Conservation (phyloP, 2,888 invertebrate species). For the Lycaena phlaeas region DNA sequence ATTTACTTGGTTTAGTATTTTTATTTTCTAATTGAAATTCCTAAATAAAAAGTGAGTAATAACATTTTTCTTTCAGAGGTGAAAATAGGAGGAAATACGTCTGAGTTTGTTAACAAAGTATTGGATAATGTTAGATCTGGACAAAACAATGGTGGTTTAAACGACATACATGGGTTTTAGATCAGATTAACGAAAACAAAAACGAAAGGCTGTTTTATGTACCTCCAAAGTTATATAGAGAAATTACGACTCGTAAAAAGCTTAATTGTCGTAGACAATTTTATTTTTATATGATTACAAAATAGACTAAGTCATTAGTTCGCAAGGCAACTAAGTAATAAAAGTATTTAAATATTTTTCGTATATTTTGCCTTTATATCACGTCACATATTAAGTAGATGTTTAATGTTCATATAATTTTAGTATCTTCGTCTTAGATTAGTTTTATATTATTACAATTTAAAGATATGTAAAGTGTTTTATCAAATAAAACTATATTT, state of each 20-base stretch:
- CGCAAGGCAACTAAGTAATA: slow-evolving; percentile 49
- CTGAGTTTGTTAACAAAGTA: slow-evolving; percentile 94
- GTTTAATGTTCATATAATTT: not conserved
- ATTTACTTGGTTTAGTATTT: too few relatives aligned
- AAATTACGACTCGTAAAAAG: slow-evolving; percentile 47
- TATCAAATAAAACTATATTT: too few relatives aligned
- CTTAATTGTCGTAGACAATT: slow-evolving; percentile 61
- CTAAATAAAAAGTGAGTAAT: slow-evolving; percentile 8
- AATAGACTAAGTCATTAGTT: slow-evolving; percentile 51
- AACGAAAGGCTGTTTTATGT: slow-evolving; percentile 71
- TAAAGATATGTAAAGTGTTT: too few relatives aligned
- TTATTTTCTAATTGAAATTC: slow-evolving; percentile 2
- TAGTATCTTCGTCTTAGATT: too few relatives aligned
- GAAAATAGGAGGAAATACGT: slow-evolving; percentile 91
- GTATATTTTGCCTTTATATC: not conserved
- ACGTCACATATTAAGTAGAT: too few relatives aligned
- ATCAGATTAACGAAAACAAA: slow-evolving; percentile 27
- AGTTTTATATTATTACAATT: too few relatives aligned
- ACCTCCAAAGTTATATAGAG: slow-evolving; percentile 70
- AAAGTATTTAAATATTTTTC: slow-evolving; percentile 15
- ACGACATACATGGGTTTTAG: slow-evolving; percentile 73
- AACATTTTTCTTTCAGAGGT: slow-evolving; percentile 75
- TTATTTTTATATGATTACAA: slow-evolving; percentile 59
- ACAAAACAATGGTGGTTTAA: slow-evolving; percentile 82
- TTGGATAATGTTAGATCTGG: slow-evolving; percentile 89